Evolutionary conservation across 2,113 vertebrate species (phyloP), one percentile per base, ranked within the genome.

Genomic region (Heteronetta atricapilla): DNA sequence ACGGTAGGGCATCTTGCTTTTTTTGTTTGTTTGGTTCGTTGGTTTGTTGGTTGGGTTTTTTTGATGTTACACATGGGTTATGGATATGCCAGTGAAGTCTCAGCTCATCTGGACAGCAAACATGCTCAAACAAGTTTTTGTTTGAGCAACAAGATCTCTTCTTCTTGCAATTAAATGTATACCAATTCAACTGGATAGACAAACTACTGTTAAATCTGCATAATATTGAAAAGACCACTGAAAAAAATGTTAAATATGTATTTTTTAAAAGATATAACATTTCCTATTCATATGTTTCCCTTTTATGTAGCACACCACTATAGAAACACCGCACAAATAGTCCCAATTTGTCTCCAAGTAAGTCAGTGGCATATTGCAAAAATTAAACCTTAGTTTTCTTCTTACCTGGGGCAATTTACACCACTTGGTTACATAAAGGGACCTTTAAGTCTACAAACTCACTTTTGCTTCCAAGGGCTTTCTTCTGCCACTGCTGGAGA

Each of bases 251-350:
- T 25, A 19, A 68, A 69, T 36, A 48, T 52, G 44, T 66, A 46
- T 36, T 77, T 89, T 89, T 66, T 23, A 55, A 84, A 92, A 59
- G 1, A 34, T 46, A 15, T 34, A 76, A 12, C 14, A 55, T 59
- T 83, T 86, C 11, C 59, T 56, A 6, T 44, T 70, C 78, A 48
- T 0, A 0, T 53, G 28, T 19, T 72, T 75, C 14, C 11, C 21
- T 86, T 74, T 36, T 62, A 33, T 0, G 0, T 31, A 86, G 44
- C 13, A 19, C 17, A 34, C 6, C 17, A 7, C 55, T 81, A 10
- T 25, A 72, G 8, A 52, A 38, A 40, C 42, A 56, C 10, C 13
- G 38, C 3, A 5, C 40, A 77, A 84, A 76, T 6, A 25, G 25
- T 46, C 11, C 13, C 82, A 34, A 13, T 42, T 77, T 85, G 22